Evolutionary conservation across 2,113 vertebrate genomes (phyloP).

Genomic region (Lepisosteus osseus): DNA sequence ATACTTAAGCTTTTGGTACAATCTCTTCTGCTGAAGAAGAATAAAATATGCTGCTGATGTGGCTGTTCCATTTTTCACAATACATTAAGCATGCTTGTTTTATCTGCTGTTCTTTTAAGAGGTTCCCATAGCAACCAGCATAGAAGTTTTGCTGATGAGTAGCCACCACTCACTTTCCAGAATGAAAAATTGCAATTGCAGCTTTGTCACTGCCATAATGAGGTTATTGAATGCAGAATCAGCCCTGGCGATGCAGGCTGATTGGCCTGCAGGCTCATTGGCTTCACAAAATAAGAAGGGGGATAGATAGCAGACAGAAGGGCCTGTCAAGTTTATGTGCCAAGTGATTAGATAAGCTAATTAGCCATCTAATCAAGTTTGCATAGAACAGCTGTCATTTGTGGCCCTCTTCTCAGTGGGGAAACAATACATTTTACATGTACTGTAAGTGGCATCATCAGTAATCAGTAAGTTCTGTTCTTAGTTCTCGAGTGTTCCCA

Average conservation of each 20-base stretch:
- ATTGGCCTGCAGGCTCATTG: constrained; percentile 5
- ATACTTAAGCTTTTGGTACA: no score
- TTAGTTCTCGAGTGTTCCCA: not conserved
- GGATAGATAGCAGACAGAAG: not conserved
- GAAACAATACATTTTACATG: not conserved
- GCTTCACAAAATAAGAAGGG: constrained; percentile 2
- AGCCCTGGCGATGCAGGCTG: constrained; percentile 3
- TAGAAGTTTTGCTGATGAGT: constrained; percentile 29
- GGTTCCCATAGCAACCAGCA: constrained; percentile 47
- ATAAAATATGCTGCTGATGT: no score
- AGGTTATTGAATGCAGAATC: constrained; percentile 22
- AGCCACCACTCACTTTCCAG: constrained; percentile 25
- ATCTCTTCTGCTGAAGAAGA: no score
- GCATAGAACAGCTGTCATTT: not conserved
- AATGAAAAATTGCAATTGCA: constrained; percentile 14
- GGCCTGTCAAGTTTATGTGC: not conserved
- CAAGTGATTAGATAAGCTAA: constrained; percentile 11
- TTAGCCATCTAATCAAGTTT: not conserved
- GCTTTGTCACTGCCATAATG: constrained; percentile 20
- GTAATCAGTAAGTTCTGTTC: not conserved
- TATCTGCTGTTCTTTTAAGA: constrained; percentile 32
- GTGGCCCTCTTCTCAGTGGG: not conserved
- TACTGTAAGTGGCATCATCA: not conserved
- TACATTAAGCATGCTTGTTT: constrained; percentile 24
- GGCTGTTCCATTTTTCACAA: no score